These are phyloP conservation scores for Acanthurus leucopareius DNA, from an alignment of 2,797 vertebrate genomes.

Conservation along the genomic window DNA sequence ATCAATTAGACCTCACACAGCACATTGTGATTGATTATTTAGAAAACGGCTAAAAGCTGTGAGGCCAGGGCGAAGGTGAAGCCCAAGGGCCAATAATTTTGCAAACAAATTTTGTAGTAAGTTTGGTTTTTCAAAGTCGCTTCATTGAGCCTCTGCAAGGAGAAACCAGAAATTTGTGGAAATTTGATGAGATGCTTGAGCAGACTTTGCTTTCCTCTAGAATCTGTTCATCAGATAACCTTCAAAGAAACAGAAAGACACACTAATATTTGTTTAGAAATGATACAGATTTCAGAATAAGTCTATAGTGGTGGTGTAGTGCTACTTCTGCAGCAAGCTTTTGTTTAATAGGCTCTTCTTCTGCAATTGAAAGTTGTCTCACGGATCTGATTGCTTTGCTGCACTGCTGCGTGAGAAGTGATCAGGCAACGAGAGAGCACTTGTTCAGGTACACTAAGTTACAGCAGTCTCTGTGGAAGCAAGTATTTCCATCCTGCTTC, in stretches of 20 bases:
- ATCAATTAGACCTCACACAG: constrained; percentile 76
- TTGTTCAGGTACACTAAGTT: constrained; percentile 52
- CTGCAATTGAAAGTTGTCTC: constrained; percentile 25
- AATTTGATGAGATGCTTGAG: constrained; percentile 31
- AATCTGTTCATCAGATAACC: constrained; percentile 3
- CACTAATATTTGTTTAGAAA: constrained; percentile 8
- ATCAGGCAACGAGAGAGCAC: constrained; percentile 32
- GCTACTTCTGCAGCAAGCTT: neutral
- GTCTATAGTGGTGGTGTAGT: neutral
- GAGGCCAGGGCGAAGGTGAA: constrained; percentile 61
- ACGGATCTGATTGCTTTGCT: constrained; percentile 35
- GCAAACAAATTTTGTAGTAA: constrained; percentile 29
- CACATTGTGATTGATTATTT: constrained; percentile 72
- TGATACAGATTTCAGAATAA: neutral
- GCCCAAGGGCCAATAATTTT: constrained; percentile 38
- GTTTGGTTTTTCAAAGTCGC: too few species aligned
- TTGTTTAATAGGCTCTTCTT: constrained; percentile 4
- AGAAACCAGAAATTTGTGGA: constrained; percentile 24
- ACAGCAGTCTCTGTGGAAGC: constrained; percentile 65
- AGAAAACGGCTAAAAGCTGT: constrained; percentile 53
- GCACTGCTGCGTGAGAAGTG: constrained; percentile 25
- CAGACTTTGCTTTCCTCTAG: too few species aligned
- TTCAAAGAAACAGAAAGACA: neutral
- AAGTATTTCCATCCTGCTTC: constrained; percentile 51
- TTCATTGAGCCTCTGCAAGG: too few species aligned